These are phyloP conservation scores for Escarpia spicata DNA, from an alignment of 2,888 invertebrate genomes.

Conservation along the genomic window DNA sequence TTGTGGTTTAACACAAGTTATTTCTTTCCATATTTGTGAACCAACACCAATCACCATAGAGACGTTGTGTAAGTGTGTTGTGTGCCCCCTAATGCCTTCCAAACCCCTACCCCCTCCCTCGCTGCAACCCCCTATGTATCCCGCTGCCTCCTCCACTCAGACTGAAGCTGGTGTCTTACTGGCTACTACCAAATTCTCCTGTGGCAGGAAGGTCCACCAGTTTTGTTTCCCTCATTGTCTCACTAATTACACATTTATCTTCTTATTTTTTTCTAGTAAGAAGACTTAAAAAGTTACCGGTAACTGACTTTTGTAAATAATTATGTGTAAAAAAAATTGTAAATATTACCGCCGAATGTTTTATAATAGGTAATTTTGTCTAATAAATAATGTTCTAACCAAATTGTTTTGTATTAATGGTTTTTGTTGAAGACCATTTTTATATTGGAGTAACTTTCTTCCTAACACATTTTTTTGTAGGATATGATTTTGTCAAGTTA, in stretches of 20 bases:
- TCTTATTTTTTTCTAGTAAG: not conserved
- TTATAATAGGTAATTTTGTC: not conserved
- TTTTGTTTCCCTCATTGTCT: not conserved
- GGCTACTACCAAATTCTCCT: not conserved
- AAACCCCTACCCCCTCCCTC: not conserved
- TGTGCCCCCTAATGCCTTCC: not conserved
- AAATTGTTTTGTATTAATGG: not conserved
- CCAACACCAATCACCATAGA: not conserved
- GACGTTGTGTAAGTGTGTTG: slow-evolving; percentile 16
- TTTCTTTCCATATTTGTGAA: slow-evolving; percentile 13
- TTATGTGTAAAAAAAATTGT: no score
- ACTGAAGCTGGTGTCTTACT: not conserved
- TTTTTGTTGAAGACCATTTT: no score
- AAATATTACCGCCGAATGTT: not conserved
- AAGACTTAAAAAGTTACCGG: not conserved
- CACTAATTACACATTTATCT: not conserved
- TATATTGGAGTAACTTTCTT: not conserved
- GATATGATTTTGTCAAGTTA: no score
- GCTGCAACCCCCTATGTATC: not conserved
- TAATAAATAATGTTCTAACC: not conserved
- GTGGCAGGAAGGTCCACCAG: not conserved
- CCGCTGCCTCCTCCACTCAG: not conserved
- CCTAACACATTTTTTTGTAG: no score
- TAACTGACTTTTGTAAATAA: no score
- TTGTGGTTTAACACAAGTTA: not conserved